Evolutionary conservation across 2,888 invertebrate genomes (phyloP).

Genomic region (Lycocerus yunnanus): DNA sequence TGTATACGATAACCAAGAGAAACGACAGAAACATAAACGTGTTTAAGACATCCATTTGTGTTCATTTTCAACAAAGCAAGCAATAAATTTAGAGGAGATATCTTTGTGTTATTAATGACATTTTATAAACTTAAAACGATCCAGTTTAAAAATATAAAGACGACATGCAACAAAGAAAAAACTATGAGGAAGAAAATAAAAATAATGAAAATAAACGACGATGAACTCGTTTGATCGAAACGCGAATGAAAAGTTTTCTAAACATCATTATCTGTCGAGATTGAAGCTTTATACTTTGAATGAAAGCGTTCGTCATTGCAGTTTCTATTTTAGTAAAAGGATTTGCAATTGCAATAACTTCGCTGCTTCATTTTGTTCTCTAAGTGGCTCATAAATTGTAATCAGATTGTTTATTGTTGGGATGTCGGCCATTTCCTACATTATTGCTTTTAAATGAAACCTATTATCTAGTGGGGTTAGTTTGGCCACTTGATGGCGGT

Average conservation of each 20-base stretch:
- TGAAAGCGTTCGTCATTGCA: slow-evolving; percentile 10
- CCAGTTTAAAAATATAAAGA: neutral
- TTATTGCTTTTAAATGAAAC: neutral
- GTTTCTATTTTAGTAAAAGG: slow-evolving; percentile 11
- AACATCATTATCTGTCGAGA: slow-evolving; percentile 18
- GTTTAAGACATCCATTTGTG: neutral
- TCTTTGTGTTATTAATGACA: slow-evolving; percentile 10
- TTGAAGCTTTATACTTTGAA: slow-evolving; percentile 14
- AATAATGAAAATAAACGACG: slow-evolving; percentile 14
- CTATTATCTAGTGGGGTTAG: neutral
- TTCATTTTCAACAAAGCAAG: slow-evolving; percentile 2
- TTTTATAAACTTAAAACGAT: neutral
- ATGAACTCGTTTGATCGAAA: slow-evolving; percentile 13
- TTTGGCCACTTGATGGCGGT: neutral
- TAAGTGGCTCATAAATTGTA: neutral
- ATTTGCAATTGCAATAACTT: neutral
- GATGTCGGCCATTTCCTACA: neutral
- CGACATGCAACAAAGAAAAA: neutral
- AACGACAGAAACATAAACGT: neutral
- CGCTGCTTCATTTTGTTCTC: neutral
- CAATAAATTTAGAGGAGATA: slow-evolving; percentile 1
- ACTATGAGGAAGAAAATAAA: slow-evolving; percentile 1
- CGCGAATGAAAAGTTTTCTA: slow-evolving; percentile 19
- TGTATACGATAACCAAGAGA: neutral
- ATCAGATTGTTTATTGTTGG: neutral